These are phyloP conservation scores for fruit fly (Drosophila melanogaster) DNA, from an alignment of 1,140 invertebrate species.

Conservation along the genomic window Release_6_plus_ISO1_MT NT_037436.4:9169001-9169500, in stretches of 20 bases:
- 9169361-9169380: slow-evolving; percentile 33
- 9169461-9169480: slow-evolving; percentile 35
- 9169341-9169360: slow-evolving; percentile 25
- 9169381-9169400: slow-evolving; percentile 45
- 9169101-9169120: slow-evolving; percentile 10
- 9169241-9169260: slow-evolving; percentile 32
- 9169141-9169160: slow-evolving; percentile 76
- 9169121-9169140: slow-evolving; percentile 62
- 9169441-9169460: slow-evolving; percentile 25
- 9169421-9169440: slow-evolving; percentile 19
- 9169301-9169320: slow-evolving; percentile 84
- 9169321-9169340: slow-evolving; percentile 62
- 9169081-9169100: slow-evolving; percentile 38
- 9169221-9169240: slow-evolving; percentile 16
- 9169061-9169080: slow-evolving; percentile 31
- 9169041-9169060: slow-evolving; percentile 31
- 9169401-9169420: slow-evolving; percentile 2
- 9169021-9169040: slow-evolving; percentile 59
- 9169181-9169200: slow-evolving; percentile 54
- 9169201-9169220: slow-evolving; percentile 21
- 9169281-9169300: slow-evolving; percentile 65
- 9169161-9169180: slow-evolving; percentile 39
- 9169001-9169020: slow-evolving; percentile 57
- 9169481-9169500: slow-evolving; percentile 76
- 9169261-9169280: slow-evolving; percentile 58